These are phyloP conservation scores for Drosophila lacicola DNA, from an alignment of 2,888 invertebrate genomes.

Conservation along the genomic window DNA sequence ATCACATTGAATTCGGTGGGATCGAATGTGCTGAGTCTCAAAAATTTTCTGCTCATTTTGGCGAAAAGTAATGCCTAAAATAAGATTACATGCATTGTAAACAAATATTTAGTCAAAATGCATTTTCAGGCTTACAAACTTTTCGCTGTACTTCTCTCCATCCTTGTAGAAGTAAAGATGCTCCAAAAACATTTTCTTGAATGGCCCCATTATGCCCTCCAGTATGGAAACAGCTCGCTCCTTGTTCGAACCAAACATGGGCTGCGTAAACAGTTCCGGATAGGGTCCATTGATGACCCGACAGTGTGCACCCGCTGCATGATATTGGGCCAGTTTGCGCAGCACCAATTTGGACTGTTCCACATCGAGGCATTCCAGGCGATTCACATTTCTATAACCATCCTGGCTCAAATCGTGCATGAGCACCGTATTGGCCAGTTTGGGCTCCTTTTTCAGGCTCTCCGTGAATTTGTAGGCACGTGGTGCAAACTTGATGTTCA, in stretches of 20 bases:
- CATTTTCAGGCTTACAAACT: conserved; percentile 61
- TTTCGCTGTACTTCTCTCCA: conserved; percentile 59
- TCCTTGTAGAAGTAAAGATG: conserved; percentile 50
- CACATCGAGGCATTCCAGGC: conserved; percentile 77
- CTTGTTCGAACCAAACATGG: conserved; percentile 40
- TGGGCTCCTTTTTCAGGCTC: conserved; percentile 55
- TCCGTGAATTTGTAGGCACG: conserved; percentile 56
- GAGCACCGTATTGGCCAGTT: conserved; percentile 64
- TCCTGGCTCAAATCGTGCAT: conserved; percentile 76
- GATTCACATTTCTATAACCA: conserved; percentile 78
- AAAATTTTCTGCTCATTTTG: conserved; percentile 46
- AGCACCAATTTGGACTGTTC: conserved; percentile 76
- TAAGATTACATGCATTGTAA: too few relatives aligned
- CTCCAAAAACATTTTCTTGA: conserved; percentile 43
- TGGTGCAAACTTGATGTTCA: conserved; percentile 59
- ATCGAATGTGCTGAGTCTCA: conserved; percentile 41
- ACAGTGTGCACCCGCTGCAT: conserved; percentile 81
- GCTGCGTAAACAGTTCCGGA: conserved; percentile 41
- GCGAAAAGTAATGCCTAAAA: conserved; percentile 57
- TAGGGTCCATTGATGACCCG: conserved; percentile 66
- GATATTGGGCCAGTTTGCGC: conserved; percentile 81
- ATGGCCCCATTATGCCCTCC: conserved; percentile 49
- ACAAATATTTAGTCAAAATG: too few relatives aligned
- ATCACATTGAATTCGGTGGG: conserved; percentile 75
- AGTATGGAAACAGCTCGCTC: conserved; percentile 42